Conservation (phyloP, 2,113 vertebrate genomes). For the Empidonax traillii region DNA sequence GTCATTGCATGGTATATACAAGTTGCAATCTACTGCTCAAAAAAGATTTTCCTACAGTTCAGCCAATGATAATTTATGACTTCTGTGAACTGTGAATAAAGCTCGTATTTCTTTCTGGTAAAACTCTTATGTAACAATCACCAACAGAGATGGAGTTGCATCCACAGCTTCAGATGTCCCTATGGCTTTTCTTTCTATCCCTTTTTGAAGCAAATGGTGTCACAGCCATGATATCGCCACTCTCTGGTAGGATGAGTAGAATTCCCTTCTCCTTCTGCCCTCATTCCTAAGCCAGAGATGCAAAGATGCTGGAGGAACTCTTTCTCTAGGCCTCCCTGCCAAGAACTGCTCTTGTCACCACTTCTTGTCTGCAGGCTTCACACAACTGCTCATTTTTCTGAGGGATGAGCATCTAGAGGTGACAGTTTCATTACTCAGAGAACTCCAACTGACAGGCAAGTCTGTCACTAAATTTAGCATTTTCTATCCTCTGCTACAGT, state of each 20-base stretch:
- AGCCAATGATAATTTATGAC: neutral
- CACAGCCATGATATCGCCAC: neutral
- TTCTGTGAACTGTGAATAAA: neutral
- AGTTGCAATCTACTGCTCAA: neutral
- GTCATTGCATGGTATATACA: neutral
- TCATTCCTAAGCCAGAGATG: neutral
- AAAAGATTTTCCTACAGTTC: neutral
- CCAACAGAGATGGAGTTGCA: neutral
- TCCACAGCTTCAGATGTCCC: neutral
- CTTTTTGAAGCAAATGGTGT: neutral
- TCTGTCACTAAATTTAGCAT: neutral
- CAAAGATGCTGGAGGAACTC: neutral
- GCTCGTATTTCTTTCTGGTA: neutral
- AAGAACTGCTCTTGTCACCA: neutral
- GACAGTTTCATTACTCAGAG: neutral
- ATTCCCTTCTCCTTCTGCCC: neutral
- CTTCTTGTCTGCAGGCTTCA: neutral
- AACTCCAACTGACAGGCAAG: neutral
- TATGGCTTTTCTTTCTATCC: neutral
- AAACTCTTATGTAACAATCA: neutral
- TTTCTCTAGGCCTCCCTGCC: neutral
- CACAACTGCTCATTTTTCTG: neutral
- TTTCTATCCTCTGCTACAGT: neutral
- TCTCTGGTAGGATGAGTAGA: neutral
- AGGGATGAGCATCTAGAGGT: neutral